These are phyloP conservation scores for Zosterops borbonicus DNA, from an alignment of 2,113 vertebrate species.

Conservation along the genomic window DNA sequence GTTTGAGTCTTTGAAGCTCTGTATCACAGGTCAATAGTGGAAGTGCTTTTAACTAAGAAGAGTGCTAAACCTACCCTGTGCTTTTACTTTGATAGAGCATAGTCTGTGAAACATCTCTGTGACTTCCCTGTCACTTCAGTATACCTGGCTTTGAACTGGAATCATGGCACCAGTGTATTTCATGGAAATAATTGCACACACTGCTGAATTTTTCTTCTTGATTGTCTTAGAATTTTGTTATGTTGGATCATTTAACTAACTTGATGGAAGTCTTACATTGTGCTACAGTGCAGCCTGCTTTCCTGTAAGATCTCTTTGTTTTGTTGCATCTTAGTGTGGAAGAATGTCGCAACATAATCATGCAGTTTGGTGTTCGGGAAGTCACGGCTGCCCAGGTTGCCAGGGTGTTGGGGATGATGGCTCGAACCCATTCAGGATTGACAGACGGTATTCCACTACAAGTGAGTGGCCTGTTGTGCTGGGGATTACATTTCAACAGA, in stretches of 20 bases:
- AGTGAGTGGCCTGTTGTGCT: conserved; percentile 66
- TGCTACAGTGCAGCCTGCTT: not conserved
- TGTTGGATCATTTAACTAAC: not conserved
- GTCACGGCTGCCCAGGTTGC: conserved; percentile 97
- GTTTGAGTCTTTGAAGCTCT: not conserved
- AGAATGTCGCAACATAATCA: conserved; percentile 97
- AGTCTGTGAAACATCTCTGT: not conserved
- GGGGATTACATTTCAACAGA: not conserved
- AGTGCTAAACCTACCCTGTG: not conserved
- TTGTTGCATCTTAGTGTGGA: conserved; percentile 80
- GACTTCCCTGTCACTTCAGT: not conserved
- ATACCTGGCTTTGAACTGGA: not conserved
- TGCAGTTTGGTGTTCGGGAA: conserved; percentile 95
- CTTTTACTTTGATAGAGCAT: not conserved
- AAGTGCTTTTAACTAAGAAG: not conserved
- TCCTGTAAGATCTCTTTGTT: not conserved
- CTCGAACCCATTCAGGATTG: conserved; percentile 93
- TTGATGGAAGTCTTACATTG: accelerated
- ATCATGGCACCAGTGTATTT: not conserved
- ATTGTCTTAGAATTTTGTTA: not conserved
- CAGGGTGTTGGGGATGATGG: conserved; percentile 98
- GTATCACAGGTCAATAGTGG: not conserved
- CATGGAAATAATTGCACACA: not conserved
- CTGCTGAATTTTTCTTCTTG: not conserved
- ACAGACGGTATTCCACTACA: conserved; percentile 95